Evolutionary conservation across 2,113 vertebrate species (phyloP).

Genomic region (Helogale parvula): DNA sequence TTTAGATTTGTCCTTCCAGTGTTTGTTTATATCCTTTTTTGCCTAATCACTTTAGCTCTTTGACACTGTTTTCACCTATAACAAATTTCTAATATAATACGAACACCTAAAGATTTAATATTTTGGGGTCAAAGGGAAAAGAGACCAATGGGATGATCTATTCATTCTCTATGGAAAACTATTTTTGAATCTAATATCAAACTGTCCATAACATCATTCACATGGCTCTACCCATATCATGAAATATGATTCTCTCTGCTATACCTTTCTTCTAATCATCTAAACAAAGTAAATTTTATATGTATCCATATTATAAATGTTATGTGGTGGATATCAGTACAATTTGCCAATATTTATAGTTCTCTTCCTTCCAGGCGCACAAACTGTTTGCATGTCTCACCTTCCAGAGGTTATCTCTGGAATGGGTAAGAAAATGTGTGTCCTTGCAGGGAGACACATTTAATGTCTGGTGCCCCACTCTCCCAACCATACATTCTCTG

Average conservation of each 20-base stretch:
- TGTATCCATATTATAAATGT: neutral
- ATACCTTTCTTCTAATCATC: neutral
- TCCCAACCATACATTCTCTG: neutral
- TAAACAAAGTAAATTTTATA: neutral
- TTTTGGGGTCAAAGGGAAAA: neutral
- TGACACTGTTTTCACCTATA: neutral
- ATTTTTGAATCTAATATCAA: neutral
- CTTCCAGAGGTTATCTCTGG: neutral
- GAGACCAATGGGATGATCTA: neutral
- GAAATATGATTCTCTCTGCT: neutral
- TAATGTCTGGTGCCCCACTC: neutral
- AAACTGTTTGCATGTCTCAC: neutral
- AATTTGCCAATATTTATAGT: neutral
- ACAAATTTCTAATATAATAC: neutral
- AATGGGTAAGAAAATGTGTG: neutral
- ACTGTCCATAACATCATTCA: neutral
- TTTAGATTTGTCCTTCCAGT: neutral
- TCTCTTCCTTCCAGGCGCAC: neutral
- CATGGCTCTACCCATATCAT: neutral
- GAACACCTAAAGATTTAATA: neutral
- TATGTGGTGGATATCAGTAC: neutral
- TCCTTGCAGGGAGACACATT: neutral
- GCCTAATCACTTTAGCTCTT: neutral
- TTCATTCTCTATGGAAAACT: neutral
- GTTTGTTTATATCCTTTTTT: neutral